Evolutionary conservation across 2,113 vertebrate species (phyloP).

Genomic region (Gorsachius goisagi): DNA sequence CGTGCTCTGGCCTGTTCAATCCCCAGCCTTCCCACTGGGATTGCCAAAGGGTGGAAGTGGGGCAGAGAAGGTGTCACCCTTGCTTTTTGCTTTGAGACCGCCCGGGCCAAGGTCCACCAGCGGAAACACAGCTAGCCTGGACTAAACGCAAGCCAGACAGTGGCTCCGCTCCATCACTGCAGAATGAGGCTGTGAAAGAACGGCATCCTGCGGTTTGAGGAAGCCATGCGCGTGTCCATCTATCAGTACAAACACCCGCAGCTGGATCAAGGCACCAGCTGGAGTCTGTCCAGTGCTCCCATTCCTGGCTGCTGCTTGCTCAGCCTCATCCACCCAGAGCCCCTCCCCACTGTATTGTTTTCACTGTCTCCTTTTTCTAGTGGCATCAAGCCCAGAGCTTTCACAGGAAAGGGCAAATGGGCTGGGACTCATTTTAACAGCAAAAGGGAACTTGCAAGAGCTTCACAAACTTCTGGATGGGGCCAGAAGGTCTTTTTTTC

Average conservation of each 20-base stretch:
- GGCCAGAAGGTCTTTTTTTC: conserved; percentile 62
- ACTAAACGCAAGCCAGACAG: neutral
- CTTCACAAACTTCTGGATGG: conserved; percentile 52
- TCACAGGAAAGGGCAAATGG: conserved; percentile 21
- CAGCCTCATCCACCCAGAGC: neutral
- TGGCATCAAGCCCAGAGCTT: conserved; percentile 31
- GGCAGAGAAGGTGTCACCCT: neutral
- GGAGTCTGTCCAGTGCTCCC: neutral
- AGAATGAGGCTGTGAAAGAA: neutral
- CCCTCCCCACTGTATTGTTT: conserved; percentile 12
- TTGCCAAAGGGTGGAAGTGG: neutral
- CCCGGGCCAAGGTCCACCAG: neutral
- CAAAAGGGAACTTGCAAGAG: conserved; percentile 40
- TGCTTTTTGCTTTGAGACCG: neutral
- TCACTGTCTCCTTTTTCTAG: neutral
- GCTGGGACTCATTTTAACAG: conserved; percentile 38
- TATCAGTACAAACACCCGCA: neutral
- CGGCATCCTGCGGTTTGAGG: neutral
- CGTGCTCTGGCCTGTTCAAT: neutral
- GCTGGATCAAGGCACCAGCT: conserved; percentile 20
- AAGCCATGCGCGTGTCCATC: neutral
- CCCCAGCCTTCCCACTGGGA: neutral
- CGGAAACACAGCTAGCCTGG: neutral
- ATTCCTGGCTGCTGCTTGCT: neutral
- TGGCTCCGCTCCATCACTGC: neutral